Base-by-base conservation (phyloP, 2,113 vertebrate genomes). In the Thunnus thynnus region DNA sequence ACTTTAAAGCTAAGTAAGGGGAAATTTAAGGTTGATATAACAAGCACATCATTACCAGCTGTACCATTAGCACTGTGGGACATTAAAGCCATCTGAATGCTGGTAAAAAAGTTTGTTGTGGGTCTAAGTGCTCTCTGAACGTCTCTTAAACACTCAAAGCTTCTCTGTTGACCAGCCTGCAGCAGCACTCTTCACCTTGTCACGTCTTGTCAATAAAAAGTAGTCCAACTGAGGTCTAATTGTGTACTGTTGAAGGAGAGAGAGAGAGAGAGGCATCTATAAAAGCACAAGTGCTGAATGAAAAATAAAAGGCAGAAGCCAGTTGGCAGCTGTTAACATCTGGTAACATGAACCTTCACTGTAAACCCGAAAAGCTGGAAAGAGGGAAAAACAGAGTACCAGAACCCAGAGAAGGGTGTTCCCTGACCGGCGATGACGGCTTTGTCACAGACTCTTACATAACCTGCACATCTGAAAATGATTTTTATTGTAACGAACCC, bases 391-490 rank as follows among this genome's bases (percentile, higher is more conserved):
- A 65, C 41, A 72, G 52, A 48, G 52, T 0, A 32, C 11, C 13
- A 66, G 72, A 48, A 51, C 16, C 10, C 16, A 16, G 55, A 65
- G 81, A 41, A 47, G 72, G 82, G 82, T 72, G 76, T 86, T 78
- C 80, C 67, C 72, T 80, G 41, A n/a, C 60, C 62, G 47, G 55
- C 0, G 44, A 71, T 78, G 85, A 77, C 63, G 12, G 57, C 65
- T 74, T 77, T 72, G n/a, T 76, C 80, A 86, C 84, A 83, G 27
- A 86, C 72, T 48, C 48, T 93, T 93, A 80, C 89, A 87, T 92
- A 94, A 94, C 87, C 56, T 4, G 0, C 64, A 87, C 88, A 91
- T 93, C 88, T 93, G 90, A 95, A 90, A 91, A 84, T 76, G 2
- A 69, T 90, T 92, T 88, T 76, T 78, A 72, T 48, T 80, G 66